Evolutionary conservation across 2,888 invertebrate genomes (phyloP).

Genomic region (Metalampra italica): DNA sequence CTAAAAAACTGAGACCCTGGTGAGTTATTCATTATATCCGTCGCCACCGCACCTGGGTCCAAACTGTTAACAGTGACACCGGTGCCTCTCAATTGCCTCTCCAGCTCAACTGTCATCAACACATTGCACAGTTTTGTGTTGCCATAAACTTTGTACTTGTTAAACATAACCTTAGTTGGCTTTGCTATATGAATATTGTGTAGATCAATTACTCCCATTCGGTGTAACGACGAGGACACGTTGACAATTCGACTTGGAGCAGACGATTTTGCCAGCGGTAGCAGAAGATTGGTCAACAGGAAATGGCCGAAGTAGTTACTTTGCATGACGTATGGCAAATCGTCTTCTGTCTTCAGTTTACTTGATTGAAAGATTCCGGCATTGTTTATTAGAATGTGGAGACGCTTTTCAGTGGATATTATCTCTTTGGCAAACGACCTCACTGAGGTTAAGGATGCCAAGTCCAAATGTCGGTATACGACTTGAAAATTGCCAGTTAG

Average conservation of each 20-base stretch:
- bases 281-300: slow-evolving; percentile 79
- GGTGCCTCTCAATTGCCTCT: slow-evolving; percentile 81
- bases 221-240: slow-evolving; percentile 71
- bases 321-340: slow-evolving; percentile 77
- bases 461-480: slow-evolving; percentile 54
- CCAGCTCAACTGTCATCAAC: slow-evolving; percentile 81
- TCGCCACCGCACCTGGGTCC: slow-evolving; percentile 88
- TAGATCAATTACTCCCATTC: slow-evolving; percentile 13
- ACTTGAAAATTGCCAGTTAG: slow-evolving; percentile 25
- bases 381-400: slow-evolving; percentile 79
- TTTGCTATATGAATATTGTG: slow-evolving; percentile 16
- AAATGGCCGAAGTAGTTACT: slow-evolving; percentile 79
- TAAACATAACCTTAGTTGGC: not conserved
- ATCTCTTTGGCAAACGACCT: slow-evolving; percentile 78
- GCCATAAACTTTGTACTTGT: slow-evolving; percentile 11
- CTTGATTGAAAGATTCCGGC: slow-evolving; percentile 59
- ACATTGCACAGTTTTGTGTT: slow-evolving; percentile 74
- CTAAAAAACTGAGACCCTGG: not conserved
- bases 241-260: slow-evolving; percentile 60
- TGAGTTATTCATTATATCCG: slow-evolving; percentile 73
- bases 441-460: slow-evolving; percentile 65
- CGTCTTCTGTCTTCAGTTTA: slow-evolving; percentile 72
- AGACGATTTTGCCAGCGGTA: slow-evolving; percentile 45
- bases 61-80: slow-evolving; percentile 86
- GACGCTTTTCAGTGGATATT: slow-evolving; percentile 48